Conservation (phyloP, 2,888 invertebrate species). For the Zhengitettix transpicula region DNA sequence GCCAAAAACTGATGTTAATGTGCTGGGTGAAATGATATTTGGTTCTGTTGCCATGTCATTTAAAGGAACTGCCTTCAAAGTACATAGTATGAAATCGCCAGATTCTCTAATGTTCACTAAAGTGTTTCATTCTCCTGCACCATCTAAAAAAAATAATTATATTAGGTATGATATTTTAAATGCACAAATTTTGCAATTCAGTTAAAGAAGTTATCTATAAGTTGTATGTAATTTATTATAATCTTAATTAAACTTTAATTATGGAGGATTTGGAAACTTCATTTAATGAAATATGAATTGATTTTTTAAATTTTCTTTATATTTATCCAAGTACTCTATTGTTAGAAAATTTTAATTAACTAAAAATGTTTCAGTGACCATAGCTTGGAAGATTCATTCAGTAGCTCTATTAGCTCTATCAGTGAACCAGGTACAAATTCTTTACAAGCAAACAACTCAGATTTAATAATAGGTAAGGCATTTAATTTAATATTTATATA, state of each 20-base stretch:
- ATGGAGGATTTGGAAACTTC: too few relatives aligned
- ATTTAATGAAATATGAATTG: too few relatives aligned
- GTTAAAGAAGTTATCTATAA: not conserved
- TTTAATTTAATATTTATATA: not conserved
- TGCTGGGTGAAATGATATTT: slow-evolving; percentile 82
- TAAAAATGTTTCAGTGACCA: slow-evolving; percentile 12
- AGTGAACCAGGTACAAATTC: slow-evolving; percentile 7
- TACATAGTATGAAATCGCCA: slow-evolving; percentile 42
- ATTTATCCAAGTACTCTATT: too few relatives aligned
- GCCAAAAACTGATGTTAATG: slow-evolving; percentile 47
- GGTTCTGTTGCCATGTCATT: slow-evolving; percentile 81
- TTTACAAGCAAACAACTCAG: slow-evolving; percentile 6
- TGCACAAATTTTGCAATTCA: not conserved
- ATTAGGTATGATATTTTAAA: not conserved
- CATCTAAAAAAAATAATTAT: slow-evolving; percentile 5
- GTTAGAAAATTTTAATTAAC: too few relatives aligned
- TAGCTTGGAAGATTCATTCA: slow-evolving; percentile 16
- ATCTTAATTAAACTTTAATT: too few relatives aligned
- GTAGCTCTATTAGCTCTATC: slow-evolving; percentile 16
- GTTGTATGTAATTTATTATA: not conserved
- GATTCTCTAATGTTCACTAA: slow-evolving; percentile 28
- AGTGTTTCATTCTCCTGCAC: slow-evolving; percentile 23
- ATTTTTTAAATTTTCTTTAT: too few relatives aligned
- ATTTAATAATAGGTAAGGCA: slow-evolving; percentile 7
- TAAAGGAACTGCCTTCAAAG: slow-evolving; percentile 73